Percentiles rank a stretch among this genome's conserved stretches.
These are phyloP conservation scores for Corythornis vintsioides DNA, from an alignment of 2,113 vertebrate genomes.

Conservation along the genomic window DNA sequence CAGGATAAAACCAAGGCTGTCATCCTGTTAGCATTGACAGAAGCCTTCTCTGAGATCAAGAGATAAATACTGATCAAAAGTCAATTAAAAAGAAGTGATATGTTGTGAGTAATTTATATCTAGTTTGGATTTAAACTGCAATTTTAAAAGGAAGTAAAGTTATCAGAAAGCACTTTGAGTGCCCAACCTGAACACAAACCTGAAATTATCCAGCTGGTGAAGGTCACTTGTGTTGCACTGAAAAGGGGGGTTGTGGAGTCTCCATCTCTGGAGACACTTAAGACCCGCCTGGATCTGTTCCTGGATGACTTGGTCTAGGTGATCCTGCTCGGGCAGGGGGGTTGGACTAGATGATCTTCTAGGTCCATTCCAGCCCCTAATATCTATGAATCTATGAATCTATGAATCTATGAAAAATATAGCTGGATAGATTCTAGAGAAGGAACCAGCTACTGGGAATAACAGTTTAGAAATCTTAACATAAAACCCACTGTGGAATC, in stretches of 20 bases:
- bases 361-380: too few species aligned
- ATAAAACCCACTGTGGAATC: not conserved
- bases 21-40: not conserved
- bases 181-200: not conserved
- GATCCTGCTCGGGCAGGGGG: too few species aligned
- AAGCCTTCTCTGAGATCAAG: not conserved
- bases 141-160: not conserved
- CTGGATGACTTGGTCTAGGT: too few species aligned
- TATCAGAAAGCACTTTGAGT: not conserved
- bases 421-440: not conserved
- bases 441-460: not conserved
- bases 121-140: not conserved
- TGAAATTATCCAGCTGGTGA: not conserved
- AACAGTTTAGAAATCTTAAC: not conserved
- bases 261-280: too few species aligned
- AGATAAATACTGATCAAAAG: not conserved
- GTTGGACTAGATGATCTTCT: too few species aligned
- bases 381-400: too few species aligned
- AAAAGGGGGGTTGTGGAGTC: not conserved
- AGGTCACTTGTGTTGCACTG: not conserved
- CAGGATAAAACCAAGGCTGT: not conserved
- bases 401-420: not conserved
- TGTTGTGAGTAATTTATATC: not conserved
- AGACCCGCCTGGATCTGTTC: too few species aligned
- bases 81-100: not conserved